Base-by-base conservation (phyloP, 37 sponge, comb jelly and placozoan genomes). In the Halisarca cf. caerulea region DNA sequence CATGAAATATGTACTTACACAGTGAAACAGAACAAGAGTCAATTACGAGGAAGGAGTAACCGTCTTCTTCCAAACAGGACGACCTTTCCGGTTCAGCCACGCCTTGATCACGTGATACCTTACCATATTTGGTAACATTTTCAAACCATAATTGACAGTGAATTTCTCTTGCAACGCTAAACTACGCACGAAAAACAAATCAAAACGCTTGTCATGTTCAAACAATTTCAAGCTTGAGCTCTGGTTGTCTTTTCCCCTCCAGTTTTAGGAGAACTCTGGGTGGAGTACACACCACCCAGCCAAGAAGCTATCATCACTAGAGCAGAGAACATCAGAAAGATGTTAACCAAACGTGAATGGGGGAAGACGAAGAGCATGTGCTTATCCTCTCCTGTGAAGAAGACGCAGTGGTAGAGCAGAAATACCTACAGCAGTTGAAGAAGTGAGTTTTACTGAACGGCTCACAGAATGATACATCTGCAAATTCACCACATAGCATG, bases 351-450 rank as follows among this genome's bases (percentile, higher is more conserved):
- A 2, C 18, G 45, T 20, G 21, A 15, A 2, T 41, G 45, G 24
- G 77, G 77, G 7, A 74, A 40, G 1, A 74, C 15, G 77, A 41
- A 74, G 38, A 74, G 45, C 3, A 41, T 7, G 23, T 33, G 24
- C 77, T 74, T 74, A 21, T 74, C 38, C 24, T 37, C 7, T 3
- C 77, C 77, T 20, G 21, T n/a, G 25, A 74, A 25, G 42, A 74
- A 37, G 14, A 74, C 77, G 36, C 42, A 74, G 45, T 74, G 42
- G 77, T 74, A 74, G 45, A 74, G 77, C 25, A 74, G 43, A 40
- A 74, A 74, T 25, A 74, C 24, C 77, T 74, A 62, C 64, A 62
- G 64, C 18, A 15, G 17, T 55, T 20, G 57, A 11, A 55, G 17
- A 55, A 55, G 17, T 55, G 57, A 20, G 17, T 55, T 11, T 20